These are phyloP conservation scores for Megaleporinus macrocephalus DNA, from an alignment of 2,113 vertebrate species.

Conservation along the genomic window DNA sequence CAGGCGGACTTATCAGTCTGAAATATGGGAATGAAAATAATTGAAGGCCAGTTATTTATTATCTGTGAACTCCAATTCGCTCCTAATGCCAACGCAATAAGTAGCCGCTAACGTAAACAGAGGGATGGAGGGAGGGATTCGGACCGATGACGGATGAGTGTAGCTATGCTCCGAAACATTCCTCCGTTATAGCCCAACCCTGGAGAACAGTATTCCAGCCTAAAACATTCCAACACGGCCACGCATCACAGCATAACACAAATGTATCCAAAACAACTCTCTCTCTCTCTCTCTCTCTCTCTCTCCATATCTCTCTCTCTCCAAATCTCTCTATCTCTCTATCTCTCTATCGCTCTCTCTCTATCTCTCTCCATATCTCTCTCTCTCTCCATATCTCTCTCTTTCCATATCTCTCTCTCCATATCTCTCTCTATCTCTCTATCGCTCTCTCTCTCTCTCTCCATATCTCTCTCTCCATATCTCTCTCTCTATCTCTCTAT, in stretches of 20 bases:
- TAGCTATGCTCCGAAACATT: conserved; percentile 76
- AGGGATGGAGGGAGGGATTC: conserved; percentile 61
- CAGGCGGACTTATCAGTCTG: conserved; percentile 32
- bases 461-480: too few relatives aligned
- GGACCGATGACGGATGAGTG: conserved; percentile 71
- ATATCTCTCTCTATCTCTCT: too few relatives aligned
- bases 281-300: neutral
- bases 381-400: too few relatives aligned
- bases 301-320: neutral
- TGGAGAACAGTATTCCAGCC: conserved; percentile 75
- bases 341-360: too few relatives aligned
- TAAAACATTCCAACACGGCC: conserved; percentile 74
- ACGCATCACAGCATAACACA: conserved; percentile 53
- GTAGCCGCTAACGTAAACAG: conserved; percentile 71
- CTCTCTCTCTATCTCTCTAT: too few relatives aligned
- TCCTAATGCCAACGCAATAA: conserved; percentile 68
- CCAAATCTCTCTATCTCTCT: too few relatives aligned
- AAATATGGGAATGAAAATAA: conserved; percentile 58
- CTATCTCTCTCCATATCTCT: too few relatives aligned
- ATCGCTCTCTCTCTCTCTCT: too few relatives aligned
- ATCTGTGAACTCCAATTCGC: conserved; percentile 57
- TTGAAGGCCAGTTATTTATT: conserved; percentile 65
- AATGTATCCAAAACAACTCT: conserved; percentile 34
- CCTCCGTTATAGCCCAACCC: conserved; percentile 74
- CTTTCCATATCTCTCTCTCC: too few relatives aligned